Base-by-base conservation (phyloP, 2,113 vertebrate genomes). In the Dryoscopus gambensis region DNA sequence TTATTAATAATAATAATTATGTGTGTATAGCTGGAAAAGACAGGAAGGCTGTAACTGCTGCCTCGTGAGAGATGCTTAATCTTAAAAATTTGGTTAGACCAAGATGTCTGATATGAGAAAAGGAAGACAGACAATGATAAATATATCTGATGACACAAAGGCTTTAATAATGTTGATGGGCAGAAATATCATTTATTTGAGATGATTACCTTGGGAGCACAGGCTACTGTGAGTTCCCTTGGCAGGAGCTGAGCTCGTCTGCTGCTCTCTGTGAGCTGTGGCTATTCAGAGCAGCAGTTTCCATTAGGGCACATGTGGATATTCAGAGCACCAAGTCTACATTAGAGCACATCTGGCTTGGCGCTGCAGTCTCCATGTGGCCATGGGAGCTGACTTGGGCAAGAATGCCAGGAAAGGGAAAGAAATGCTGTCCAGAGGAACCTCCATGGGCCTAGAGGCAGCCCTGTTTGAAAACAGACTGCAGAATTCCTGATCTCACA, bases 1-100 rank as follows among this genome's bases (percentile, higher is more conserved):
- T 73, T 84, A 75, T 73, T 84, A 75, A 73, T 87, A 60, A 87
- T 94, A 94, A 84, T 96, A 96, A 94, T 91, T 94, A 93, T 91
- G 46, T 93, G 78, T 77, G 42, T 91, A 74, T 87, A 90, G 87
- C 91, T 60, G 62, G 91, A 76, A 70, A 93, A 90, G 89, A 87
- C 91, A 91, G 84, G 70, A 57, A 73, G 84, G 55, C 75, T 57
- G 60, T 55, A 93, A 80, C 79, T 3, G 12, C 39, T 39, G 39
- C 67, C 93, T 83, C 91, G 10, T 10, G 84, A 96, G 91, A 85
- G 74, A 74, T 64, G 53, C 71, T 95, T 93, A 57, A 91, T 42
- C 84, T 84, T 85, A 62, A 59, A 39, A 84, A 95, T 91, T 90
- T 90, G 55, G 91, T 94, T 85, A 88, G 87, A 14, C 87, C 75